phyloP scores from a whole-genome alignment of 1,140 invertebrate species.

The Oncopodura yosiiana region DNA sequence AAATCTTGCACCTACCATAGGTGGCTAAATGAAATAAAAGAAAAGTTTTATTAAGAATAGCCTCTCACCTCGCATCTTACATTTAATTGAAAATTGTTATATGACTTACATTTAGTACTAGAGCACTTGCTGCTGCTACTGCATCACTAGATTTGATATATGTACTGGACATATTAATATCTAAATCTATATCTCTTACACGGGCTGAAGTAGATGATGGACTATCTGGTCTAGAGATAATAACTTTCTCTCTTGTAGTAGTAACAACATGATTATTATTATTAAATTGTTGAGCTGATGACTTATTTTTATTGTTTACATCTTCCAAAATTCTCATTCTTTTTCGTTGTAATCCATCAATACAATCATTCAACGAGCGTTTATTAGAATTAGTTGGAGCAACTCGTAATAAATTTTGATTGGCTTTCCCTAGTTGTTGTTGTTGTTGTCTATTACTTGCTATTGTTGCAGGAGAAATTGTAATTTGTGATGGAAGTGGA shows the following conservation, averaged over 20 bases:
- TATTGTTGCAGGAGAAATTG: conserved; percentile 4
- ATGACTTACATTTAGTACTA: conserved; percentile 24
- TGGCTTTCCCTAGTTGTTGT: conserved; percentile 6
- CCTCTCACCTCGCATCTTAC: too few relatives aligned
- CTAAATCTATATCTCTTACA: conserved; percentile 13
- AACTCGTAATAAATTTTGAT: conserved; percentile 6
- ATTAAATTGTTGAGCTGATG: neutral
- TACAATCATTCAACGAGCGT: conserved; percentile 25
- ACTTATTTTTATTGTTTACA: neutral
- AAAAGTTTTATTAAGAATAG: too few relatives aligned
- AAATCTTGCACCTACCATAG: too few relatives aligned
- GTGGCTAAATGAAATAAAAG: too few relatives aligned
- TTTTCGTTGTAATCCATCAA: conserved; percentile 31
- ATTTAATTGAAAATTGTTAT: too few relatives aligned
- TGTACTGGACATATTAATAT: conserved; percentile 14
- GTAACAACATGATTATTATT: neutral
- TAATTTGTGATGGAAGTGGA: conserved; percentile 11
- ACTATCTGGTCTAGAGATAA: conserved; percentile 3
- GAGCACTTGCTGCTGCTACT: conserved; percentile 28
- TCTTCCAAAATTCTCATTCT: conserved; percentile 25
- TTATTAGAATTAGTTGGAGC: neutral
- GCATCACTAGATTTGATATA: conserved; percentile 29
- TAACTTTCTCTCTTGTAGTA: neutral
- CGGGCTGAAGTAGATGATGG: conserved; percentile 11
- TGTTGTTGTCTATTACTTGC: neutral